Base-by-base conservation (phyloP, 1,140 invertebrate genomes). In the Drosophila murphyi region DNA sequence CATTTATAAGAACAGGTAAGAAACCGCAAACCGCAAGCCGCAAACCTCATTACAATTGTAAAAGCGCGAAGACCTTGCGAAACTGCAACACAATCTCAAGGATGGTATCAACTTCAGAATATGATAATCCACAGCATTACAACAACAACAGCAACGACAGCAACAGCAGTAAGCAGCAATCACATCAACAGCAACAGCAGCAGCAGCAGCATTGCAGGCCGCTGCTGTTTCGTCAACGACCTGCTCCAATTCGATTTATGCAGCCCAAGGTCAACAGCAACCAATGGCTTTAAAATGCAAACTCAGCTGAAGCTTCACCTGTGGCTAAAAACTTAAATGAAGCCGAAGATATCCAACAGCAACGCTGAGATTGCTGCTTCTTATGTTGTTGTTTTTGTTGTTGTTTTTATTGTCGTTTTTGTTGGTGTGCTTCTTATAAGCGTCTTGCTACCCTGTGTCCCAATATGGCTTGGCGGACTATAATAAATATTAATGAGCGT, bases 191-290 rank as follows among this genome's bases (percentile, higher is more conserved):
- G 5, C 31, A 45, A 35, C 37, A 48, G 39, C 57, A 34, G 8
- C 52, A 54, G n/a, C 41, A 77, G 55, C 35, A 63, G 34, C 34
- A 61, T 41, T 39, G 32, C 6, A 20, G 8, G 12, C 45, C 69
- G 41, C 39, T 64, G 12, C 62, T 48, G 68, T 76, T 55, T 88
- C 83, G 83, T 71, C 83, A 87, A 87, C 83, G 83, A 87, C 80
- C 83, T 87, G 83, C 83, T 87, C 83, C 83, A 87, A 87, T 87
- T 87, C 83, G 67, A 83, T 87, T 77, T 88, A 87, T 87, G 83
- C 83, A 82, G 83, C 59, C 76, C 83, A 87, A 87, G 83, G 83
- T 87, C 83, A 88, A 52, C 83, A 74, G 73, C 78, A 80, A 62
- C 8, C 54, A 67, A 69, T 80, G 34, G 73, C 83, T 80, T 80